Percentiles rank a stretch among this genome's conserved stretches.
These are phyloP conservation scores for Ochropleura leucogaster DNA, from an alignment of 2,888 invertebrate genomes.

Conservation along the genomic window DNA sequence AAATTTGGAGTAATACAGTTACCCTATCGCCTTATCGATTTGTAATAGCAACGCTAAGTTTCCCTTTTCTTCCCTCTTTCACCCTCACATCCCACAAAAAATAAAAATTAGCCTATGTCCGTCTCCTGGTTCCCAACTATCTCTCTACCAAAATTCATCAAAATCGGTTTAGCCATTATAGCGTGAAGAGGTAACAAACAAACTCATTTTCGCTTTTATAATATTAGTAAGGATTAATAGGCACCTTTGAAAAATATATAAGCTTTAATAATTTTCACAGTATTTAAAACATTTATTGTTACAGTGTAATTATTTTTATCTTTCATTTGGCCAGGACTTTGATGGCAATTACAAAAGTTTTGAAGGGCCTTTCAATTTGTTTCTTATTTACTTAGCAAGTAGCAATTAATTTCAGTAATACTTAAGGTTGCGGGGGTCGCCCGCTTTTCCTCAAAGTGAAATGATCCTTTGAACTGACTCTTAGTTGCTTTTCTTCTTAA, in stretches of 20 bases:
- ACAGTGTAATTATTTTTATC: not conserved
- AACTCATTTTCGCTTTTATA: too few relatives aligned
- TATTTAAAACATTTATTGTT: not conserved
- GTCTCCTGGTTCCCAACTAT: too few relatives aligned
- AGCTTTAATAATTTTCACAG: not conserved
- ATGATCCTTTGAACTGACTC: constrained; percentile 22
- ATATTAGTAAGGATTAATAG: not conserved
- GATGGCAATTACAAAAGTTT: constrained; percentile 45
- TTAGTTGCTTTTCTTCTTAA: not conserved
- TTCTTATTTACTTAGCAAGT: constrained; percentile 34
- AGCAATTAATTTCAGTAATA: constrained; percentile 46
- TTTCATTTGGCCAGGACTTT: constrained; percentile 11
- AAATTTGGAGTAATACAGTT: too few relatives aligned
- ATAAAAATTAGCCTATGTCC: too few relatives aligned
- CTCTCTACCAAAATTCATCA: too few relatives aligned
- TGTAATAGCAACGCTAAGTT: too few relatives aligned
- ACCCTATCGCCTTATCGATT: too few relatives aligned
- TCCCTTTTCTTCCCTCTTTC: too few relatives aligned
- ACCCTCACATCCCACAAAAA: too few relatives aligned
- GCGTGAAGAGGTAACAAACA: too few relatives aligned
- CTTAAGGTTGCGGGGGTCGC: constrained; percentile 6
- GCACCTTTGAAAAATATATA: not conserved
- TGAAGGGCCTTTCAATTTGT: constrained; percentile 39
- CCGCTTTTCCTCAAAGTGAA: constrained; percentile 17
- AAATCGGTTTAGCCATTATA: too few relatives aligned